phyloP scores from a whole-genome alignment of 2,888 invertebrate genomes.

The Nemotelus pantherinus region DNA sequence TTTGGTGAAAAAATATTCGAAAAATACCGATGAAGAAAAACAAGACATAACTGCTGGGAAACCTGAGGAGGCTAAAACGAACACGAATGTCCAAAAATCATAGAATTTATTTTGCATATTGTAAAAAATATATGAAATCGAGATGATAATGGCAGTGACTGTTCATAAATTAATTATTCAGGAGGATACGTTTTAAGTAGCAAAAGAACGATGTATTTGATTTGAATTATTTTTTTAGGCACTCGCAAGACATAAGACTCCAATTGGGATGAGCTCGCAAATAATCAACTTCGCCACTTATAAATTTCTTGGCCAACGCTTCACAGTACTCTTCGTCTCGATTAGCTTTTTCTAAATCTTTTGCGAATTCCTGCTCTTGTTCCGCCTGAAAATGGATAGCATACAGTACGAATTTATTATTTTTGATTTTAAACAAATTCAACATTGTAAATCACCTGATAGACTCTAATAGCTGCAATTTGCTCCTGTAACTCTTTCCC shows the following conservation, averaged over 20 bases:
- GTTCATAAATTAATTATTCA: too few relatives aligned
- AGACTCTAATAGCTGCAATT: slow-evolving; percentile 37
- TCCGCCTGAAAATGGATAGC: slow-evolving; percentile 20
- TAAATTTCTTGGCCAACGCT: slow-evolving; percentile 40
- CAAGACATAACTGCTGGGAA: neutral
- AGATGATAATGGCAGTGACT: neutral
- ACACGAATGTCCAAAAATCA: slow-evolving; percentile 7
- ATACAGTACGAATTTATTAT: slow-evolving; percentile 3
- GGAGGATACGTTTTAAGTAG: too few relatives aligned
- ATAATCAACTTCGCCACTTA: slow-evolving; percentile 40
- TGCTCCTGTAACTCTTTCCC: slow-evolving; percentile 28
- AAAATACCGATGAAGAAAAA: neutral
- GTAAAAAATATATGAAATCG: neutral
- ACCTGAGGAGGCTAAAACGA: neutral
- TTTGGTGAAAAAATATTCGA: neutral
- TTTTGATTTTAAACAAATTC: neutral
- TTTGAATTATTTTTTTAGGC: neutral
- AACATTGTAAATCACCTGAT: slow-evolving; percentile 27
- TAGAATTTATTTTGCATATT: slow-evolving; percentile 5
- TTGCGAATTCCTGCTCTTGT: slow-evolving; percentile 31
- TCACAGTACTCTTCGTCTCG: slow-evolving; percentile 41
- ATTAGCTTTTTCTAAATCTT: slow-evolving; percentile 40
- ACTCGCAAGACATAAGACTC: slow-evolving; percentile 42
- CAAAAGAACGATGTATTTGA: neutral
- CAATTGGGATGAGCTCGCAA: slow-evolving; percentile 47